phyloP scores from a whole-genome alignment of 1,140 invertebrate genomes.

The Apis cerana region DNA sequence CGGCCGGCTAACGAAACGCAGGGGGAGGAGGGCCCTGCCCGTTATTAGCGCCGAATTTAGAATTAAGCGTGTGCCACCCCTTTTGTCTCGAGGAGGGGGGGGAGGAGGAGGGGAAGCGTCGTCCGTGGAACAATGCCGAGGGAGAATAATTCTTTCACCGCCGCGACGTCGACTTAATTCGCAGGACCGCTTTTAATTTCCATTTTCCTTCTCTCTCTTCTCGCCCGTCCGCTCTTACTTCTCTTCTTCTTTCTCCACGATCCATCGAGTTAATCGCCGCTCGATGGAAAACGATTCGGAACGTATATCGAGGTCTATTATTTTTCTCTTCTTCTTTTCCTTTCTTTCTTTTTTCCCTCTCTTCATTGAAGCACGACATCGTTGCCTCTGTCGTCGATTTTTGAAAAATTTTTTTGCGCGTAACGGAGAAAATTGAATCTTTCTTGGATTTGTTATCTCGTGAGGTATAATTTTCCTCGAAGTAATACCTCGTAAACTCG shows the following conservation, averaged over 20 bases:
- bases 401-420: no score
- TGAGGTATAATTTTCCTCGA: background rate
- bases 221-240: background rate
- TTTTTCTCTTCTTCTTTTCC: no score
- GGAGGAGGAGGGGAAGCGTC: conserved; percentile 4
- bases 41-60: conserved; percentile 68
- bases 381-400: no score
- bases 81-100: conserved; percentile 55
- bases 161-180: conserved; percentile 53
- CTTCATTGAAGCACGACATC: no score
- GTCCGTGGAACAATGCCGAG: conserved; percentile 51
- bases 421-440: no score
- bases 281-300: conserved; percentile 26
- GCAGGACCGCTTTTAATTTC: conserved; percentile 49
- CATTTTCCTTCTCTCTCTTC: background rate
- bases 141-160: conserved; percentile 52
- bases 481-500: background rate
- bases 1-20: conserved; percentile 63
- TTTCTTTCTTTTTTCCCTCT: background rate
- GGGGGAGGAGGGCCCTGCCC: background rate
- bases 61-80: conserved; percentile 55
- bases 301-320: background rate
- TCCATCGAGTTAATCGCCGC: conserved; percentile 29
- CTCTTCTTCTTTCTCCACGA: background rate
- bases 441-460: no score